These are phyloP conservation scores for Okapia johnstoni DNA, from an alignment of 2,113 vertebrate genomes.

Conservation along the genomic window DNA sequence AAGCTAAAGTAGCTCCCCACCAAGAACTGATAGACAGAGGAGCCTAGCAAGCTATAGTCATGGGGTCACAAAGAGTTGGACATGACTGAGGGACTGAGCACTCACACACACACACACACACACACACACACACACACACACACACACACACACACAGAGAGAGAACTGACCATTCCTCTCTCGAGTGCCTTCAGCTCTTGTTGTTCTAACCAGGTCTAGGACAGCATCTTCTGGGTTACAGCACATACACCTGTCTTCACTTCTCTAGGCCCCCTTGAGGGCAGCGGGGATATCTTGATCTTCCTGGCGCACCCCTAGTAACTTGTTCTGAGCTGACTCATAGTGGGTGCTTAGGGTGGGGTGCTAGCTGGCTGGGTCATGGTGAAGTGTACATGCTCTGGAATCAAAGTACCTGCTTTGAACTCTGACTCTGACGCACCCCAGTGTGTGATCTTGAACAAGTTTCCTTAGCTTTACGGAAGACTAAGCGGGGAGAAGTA, in stretches of 20 bases:
- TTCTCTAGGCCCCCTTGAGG: background rate
- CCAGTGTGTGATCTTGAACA: background rate
- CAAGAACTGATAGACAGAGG: background rate
- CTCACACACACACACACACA: no score
- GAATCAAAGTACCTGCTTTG: background rate
- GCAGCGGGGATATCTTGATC: background rate
- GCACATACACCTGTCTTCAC: background rate
- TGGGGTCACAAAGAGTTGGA: background rate
- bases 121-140: background rate
- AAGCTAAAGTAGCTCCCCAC: background rate
- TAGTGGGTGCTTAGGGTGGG: background rate
- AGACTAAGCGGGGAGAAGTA: background rate
- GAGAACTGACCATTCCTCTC: background rate
- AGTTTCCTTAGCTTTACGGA: background rate
- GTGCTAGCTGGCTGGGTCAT: no score
- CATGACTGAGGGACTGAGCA: rapidly evolving
- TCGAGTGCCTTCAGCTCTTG: background rate
- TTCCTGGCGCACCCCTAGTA: rapidly evolving
- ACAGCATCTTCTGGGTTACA: no score
- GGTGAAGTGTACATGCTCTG: background rate
- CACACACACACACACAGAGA: background rate
- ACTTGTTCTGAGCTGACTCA: rapidly evolving
- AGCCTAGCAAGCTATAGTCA: background rate
- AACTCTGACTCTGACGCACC: background rate
- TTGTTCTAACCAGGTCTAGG: background rate